phyloP scores from a whole-genome alignment of 2,888 invertebrate species.

The Clivina fossor region DNA sequence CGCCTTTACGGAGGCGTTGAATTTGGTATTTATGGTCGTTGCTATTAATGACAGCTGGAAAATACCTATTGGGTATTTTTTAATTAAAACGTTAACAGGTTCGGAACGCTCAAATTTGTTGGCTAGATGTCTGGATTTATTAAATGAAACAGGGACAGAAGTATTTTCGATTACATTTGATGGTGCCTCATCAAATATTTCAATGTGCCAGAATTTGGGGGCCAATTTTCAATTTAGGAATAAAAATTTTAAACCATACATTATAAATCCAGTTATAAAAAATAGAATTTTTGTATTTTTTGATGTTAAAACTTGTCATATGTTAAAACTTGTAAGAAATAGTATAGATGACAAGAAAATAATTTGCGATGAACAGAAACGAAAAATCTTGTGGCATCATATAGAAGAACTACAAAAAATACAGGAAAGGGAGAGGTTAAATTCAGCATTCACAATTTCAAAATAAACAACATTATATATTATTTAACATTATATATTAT shows the following conservation, averaged over 20 bases:
- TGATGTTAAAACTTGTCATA: neutral
- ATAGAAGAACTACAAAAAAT: too few species aligned
- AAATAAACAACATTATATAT: too few species aligned
- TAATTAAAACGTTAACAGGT: constrained; percentile 36
- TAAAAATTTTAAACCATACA: neutral
- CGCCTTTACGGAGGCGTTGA: too few species aligned
- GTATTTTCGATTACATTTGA: constrained; percentile 38
- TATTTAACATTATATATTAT: too few species aligned
- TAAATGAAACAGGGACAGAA: constrained; percentile 31
- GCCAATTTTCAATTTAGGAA: constrained; percentile 1
- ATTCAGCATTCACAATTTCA: too few species aligned
- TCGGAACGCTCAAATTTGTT: constrained; percentile 35
- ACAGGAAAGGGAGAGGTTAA: too few species aligned
- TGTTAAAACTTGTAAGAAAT: neutral
- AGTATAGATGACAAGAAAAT: neutral
- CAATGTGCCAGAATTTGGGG: constrained; percentile 27
- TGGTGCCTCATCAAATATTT: constrained; percentile 35
- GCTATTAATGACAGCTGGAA: constrained; percentile 38
- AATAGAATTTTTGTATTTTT: neutral
- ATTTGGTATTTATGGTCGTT: constrained; percentile 37
- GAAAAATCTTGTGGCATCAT: too few species aligned
- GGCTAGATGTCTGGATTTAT: constrained; percentile 27
- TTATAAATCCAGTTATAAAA: neutral
- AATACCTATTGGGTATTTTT: constrained; percentile 39
- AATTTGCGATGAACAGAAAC: too few species aligned